Evolutionary conservation across 2,797 vertebrate species (phyloP), one percentile per base, ranked within the genome.

Genomic region (Zalophus californianus): DNA sequence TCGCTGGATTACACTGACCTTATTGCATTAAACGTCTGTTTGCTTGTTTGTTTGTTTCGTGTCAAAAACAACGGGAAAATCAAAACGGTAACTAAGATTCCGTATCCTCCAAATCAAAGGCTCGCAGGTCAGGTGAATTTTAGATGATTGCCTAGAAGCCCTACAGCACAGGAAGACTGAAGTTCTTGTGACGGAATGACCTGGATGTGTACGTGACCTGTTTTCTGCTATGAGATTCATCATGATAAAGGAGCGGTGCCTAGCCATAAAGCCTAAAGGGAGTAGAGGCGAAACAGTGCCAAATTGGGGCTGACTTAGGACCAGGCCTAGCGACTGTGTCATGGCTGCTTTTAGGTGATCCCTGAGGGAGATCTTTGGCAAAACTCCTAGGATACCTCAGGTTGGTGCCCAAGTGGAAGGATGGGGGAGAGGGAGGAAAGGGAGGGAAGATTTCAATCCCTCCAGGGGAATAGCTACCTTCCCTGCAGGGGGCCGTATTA

Each of bases 351-450:
- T 9, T 50, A 82, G 29, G 54, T 44, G 50, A 82, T 8, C n/a
- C 85, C 29, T 23, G 56, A 92, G 60, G 52, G 60, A 58, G n/a
- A 23, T 44, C 25, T 89, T 54, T 73, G 73, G 29, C 2, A 62
- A 77, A 77, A 91, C 70, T 60, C 48, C 41, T 50, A 62, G 97
- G 27, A 96, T 52, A 56, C 29, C 50, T 89, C 38, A 41, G 73
- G 62, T n/a, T 84, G 35, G 32, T 52, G 2, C 79, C 60, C 84
- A 54, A 56, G 87, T 25, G 21, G 56, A 48, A 25, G 23, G 41
- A 27, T 41, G 79, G 23, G 41, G 44, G 50, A 25, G 25, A 38
- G 21, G 12, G 6, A 14, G 23, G 21, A 23, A 25, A 27, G 13
- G 50, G 15, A 44, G 7, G n/a, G 68, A 38, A 29, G 27, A 13